Evolutionary conservation across 2,797 vertebrate species (phyloP).

Genomic region (Nannoperca australis): DNA sequence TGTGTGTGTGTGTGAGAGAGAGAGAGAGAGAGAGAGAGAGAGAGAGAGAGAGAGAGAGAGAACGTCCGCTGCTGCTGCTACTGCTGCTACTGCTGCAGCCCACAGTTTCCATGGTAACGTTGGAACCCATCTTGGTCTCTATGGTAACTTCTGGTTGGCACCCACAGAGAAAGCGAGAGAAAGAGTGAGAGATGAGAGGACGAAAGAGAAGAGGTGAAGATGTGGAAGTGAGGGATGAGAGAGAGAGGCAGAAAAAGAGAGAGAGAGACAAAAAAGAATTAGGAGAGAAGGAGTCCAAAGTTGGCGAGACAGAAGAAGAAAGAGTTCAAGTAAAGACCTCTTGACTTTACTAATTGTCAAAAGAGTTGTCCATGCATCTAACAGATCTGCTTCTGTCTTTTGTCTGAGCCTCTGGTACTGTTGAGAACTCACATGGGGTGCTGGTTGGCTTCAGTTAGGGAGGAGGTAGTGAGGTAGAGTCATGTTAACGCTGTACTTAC

Average conservation of each 20-base stretch:
- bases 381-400: constrained; percentile 10
- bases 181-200: constrained; percentile 51
- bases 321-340: background rate
- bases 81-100: constrained; percentile 74
- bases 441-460: background rate
- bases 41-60: constrained; percentile 18
- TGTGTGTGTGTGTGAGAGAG: constrained; percentile 18
- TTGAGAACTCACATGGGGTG: background rate
- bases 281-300: constrained; percentile 14
- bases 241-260: constrained; percentile 29
- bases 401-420: background rate
- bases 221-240: constrained; percentile 37
- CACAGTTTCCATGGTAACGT: constrained; percentile 87
- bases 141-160: constrained; percentile 85
- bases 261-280: background rate
- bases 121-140: constrained; percentile 84
- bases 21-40: background rate
- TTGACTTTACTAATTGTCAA: constrained; percentile 21
- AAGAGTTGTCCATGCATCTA: background rate
- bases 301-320: background rate
- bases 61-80: constrained; percentile 43
- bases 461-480: constrained; percentile 5
- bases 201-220: constrained; percentile 52
- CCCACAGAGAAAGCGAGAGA: constrained; percentile 63
- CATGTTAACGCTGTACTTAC: background rate